Base-by-base conservation (phyloP, 2,888 invertebrate genomes). In the Pyrrhosoma nymphula region DNA sequence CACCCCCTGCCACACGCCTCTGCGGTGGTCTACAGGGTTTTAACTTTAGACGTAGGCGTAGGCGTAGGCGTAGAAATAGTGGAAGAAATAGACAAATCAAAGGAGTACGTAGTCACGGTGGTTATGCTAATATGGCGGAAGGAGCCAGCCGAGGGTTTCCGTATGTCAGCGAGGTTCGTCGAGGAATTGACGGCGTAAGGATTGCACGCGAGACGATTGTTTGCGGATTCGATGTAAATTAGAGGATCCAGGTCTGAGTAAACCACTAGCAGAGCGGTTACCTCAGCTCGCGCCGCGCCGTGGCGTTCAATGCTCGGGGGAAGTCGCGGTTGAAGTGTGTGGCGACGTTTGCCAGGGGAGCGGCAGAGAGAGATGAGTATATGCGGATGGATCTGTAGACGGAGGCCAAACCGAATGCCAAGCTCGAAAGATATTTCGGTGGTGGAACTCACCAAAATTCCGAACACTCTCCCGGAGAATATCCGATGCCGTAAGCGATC, bases 181-280 rank as follows among this genome's bases (percentile, higher is more conserved):
- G 60, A 60, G 60, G 60, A 60, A 60, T 60, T 20, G 60, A 16
- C 12, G 60, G 12, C 60, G 60, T 2, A 60, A 60, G 60, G 60
- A 20, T 14, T 60, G 60, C 2, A 39, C 6, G 47, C 20, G 88
- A 26, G 56, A 55, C n/a, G 55, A 10, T 4, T 55, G 26, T 69
- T 69, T 69, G 93, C 47, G 75, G 69, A 93, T 93, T 69, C 12
- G 63, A 75, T 75, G 93, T 93, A 93, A 93, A 93, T 93, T 69
- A 93, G 69, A 69, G 39, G 69, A 47, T 93, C 8, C 26, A 2
- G 56, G 30, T 20, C 69, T 18, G 75, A 16, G 93, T 26, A 60
- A 56, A 89, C 47, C 3, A 47, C 30, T 91, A 3, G 91, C n/a
- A 69, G 82, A 82, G 82, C 82, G 82, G n/a, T 82, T 82, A n/a